Conservation (phyloP, 2,797 vertebrate species). For the Lophotriccus pileatus region DNA sequence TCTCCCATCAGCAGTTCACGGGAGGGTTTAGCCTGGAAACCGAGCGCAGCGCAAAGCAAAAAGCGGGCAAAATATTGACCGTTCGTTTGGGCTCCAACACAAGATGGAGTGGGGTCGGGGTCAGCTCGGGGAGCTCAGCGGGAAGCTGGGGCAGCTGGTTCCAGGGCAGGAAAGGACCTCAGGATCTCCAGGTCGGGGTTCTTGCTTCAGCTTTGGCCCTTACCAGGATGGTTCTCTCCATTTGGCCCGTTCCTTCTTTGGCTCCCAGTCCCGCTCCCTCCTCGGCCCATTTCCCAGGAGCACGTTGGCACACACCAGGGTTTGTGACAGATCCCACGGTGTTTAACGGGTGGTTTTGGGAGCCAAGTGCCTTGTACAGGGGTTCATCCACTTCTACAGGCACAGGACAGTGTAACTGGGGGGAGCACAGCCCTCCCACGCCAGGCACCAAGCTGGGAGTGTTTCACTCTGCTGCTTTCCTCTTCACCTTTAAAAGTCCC, state of each 20-base stretch:
- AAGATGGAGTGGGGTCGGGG: fast-evolving
- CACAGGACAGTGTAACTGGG: fast-evolving
- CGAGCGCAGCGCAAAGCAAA: not conserved
- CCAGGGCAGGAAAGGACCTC: not conserved
- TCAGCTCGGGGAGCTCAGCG: fast-evolving
- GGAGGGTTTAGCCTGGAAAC: not conserved
- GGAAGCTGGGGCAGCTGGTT: not conserved
- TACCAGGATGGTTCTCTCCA: fast-evolving
- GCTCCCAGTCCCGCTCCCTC: fast-evolving
- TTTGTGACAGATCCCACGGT: not conserved
- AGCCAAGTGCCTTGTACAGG: fast-evolving
- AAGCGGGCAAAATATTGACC: not conserved
- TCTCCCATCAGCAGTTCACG: conserved; percentile 51
- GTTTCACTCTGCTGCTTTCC: not conserved
- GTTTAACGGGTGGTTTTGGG: not conserved
- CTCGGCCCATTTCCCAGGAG: fast-evolving
- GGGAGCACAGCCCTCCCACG: fast-evolving
- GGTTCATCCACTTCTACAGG: not conserved
- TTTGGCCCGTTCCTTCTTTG: fast-evolving
- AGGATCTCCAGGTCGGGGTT: fast-evolving
- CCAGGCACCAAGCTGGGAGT: not conserved
- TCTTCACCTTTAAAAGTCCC: no score
- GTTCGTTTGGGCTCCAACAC: fast-evolving
- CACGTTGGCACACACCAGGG: fast-evolving
- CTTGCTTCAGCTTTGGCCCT: not conserved